Evolutionary conservation across 2,888 invertebrate genomes (phyloP), one percentile per base, ranked within the genome.

Genomic region (Rutpela maculata): DNA sequence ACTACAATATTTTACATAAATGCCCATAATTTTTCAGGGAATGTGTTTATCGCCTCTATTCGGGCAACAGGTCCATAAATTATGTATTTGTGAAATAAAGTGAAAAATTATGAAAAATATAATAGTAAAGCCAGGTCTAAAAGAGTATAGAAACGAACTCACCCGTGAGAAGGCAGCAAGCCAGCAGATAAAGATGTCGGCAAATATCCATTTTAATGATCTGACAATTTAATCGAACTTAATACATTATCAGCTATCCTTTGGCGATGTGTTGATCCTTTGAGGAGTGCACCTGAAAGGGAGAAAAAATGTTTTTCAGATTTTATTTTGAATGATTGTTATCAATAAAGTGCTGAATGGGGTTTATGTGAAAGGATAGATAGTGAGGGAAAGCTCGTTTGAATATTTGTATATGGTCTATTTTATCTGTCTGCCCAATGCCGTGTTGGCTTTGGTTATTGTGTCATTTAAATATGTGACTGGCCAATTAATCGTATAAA

Each of bases 101-200:
- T 59, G 74, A 77, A 74, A 77, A 77, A 74, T 77, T 77, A 65
- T 69, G 38, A 69, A 56, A 69, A 69, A 19, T 50, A 22, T 9
- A 31, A 57, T 38, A 69, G 57, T 12, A 43, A 60, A 65, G 22
- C 19, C 11, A 43, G 31, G 12, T 18, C 3, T 43, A 65, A 65
- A 68, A 65, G 56, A 69, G 73, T 78, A 43, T 63, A 38, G 63
- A 38, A 31, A 43, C 11, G 56, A 76, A 82, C 84, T 81, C 75
- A 84, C 84, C 83, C 76, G 78, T 76, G 57, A 81, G 72, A 57
- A 84, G 76, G 78, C 83, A 83, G 73, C 75, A 81, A 67, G 80
- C 79, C 74, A 82, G 72, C 35, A 80, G 60, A 62, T 72, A 31
- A 63, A 77, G 71, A 73, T 74, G 78, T 80, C 75, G 70, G 59